Evolutionary conservation across 92 coral and sea anemone species (phyloP), one percentile per base, ranked within the genome.

Genomic region (Porites rus): DNA sequence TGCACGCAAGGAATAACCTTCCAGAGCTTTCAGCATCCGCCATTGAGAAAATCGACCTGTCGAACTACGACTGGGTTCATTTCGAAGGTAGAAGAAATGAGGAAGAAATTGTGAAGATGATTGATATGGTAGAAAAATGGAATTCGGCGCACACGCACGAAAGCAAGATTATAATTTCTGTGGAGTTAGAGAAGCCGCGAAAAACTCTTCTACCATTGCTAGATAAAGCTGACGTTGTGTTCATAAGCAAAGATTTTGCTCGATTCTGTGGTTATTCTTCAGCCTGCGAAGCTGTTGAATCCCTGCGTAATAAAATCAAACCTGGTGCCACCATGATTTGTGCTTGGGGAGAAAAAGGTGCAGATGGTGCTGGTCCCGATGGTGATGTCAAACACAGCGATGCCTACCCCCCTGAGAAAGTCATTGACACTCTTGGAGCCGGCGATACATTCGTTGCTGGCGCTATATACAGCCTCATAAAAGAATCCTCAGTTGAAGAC

Each of bases 401-500:
- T 78, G 95, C 95, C 76, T 90, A 78, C 77, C 93, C 95, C 25
- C 98, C 98, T 20, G 68, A 78, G 53, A 66, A 72, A 28, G 84
- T 94, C 51, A 80, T 88, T 43, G 98, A 96, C 84, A 92, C 98
- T 8, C 89, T 96, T 28, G 98, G 98, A 18, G 98, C 98, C 19
- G 98, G 98, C 6, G 98, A 96, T 74, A 92, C 98, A n/a, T 96
- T 96, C 83, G 80, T 90, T 77, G 98, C 98, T 5, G 98, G 94
- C 9, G 94, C 87, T 21, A 89, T 96, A 10, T 70, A 51, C 58
- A 83, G 89, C 66, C 83, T 96, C 3, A 59, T 66, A 14, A 82
- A 90, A 76, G 94, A 93, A n/a, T 70, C 82, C 20, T 74, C 87
- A 28, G 13, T 89, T 18, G 80, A 94, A 78, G 98, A 96, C 17